Percentiles rank a stretch among this genome's conserved stretches.
Conservation (phyloP, 2,888 invertebrate species). For the Cheilosia urbana region DNA sequence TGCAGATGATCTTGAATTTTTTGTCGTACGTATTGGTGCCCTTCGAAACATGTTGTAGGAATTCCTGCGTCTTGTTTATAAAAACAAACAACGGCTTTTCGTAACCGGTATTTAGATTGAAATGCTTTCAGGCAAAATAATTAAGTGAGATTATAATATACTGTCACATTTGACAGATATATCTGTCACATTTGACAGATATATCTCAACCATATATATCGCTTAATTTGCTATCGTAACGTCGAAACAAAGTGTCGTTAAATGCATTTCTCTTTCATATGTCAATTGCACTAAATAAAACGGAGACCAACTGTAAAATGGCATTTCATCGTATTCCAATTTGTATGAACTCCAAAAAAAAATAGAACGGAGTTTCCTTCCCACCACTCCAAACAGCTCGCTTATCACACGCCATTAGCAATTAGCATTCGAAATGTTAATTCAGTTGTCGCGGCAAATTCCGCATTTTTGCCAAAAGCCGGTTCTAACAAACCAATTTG, state of each 20-base stretch:
- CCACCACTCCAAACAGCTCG: neutral
- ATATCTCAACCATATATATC: too few species aligned
- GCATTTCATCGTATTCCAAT: neutral
- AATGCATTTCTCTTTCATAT: too few species aligned
- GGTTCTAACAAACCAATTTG: constrained; percentile 24
- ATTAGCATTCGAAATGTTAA: constrained; percentile 27
- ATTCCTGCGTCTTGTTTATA: constrained; percentile 1
- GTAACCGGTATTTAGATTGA: constrained; percentile 7
- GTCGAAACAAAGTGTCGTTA: too few species aligned
- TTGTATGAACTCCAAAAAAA: neutral
- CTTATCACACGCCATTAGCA: constrained; percentile 7
- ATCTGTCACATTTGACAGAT: too few species aligned
- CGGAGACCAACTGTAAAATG: too few species aligned
- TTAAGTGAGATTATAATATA: too few species aligned
- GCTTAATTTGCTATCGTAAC: too few species aligned
- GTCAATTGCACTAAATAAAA: too few species aligned
- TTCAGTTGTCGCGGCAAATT: constrained; percentile 29
- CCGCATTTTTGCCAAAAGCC: constrained; percentile 38
- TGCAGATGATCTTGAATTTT: constrained; percentile 18
- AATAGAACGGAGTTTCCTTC: neutral
- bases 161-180: too few species aligned
- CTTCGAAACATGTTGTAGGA: constrained; percentile 11
- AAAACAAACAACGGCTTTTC: constrained; percentile 8
- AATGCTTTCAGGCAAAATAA: neutral
- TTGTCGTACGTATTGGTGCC: neutral